Evolutionary conservation across 2,113 vertebrate species (phyloP).

Genomic region (Butorides virescens): DNA sequence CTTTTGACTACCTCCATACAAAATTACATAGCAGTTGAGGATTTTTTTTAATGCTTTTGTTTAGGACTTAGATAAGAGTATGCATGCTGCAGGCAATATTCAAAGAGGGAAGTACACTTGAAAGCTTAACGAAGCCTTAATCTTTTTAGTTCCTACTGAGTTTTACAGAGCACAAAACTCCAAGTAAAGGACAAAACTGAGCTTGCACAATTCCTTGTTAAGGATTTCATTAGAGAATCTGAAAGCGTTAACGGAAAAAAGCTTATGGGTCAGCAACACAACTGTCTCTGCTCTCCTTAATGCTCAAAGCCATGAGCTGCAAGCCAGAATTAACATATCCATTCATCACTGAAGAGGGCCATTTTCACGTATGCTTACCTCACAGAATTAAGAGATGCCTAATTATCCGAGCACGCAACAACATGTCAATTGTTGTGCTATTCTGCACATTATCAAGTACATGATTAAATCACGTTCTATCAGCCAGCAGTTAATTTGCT

Average conservation of each 20-base stretch:
- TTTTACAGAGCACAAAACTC: not conserved
- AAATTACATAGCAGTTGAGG: not conserved
- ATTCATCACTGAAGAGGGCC: not conserved
- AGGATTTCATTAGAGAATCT: not conserved
- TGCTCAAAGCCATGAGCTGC: not conserved
- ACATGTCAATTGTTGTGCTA: not conserved
- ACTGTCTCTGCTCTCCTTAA: not conserved
- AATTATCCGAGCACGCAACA: not conserved
- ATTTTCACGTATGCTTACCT: rapidly evolving
- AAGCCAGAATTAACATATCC: not conserved
- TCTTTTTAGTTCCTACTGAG: not conserved
- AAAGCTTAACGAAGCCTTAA: not conserved
- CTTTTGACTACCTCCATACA: not conserved
- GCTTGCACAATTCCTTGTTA: not conserved
- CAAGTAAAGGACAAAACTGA: not conserved
- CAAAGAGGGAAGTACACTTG: not conserved
- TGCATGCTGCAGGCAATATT: not conserved
- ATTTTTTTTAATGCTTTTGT: not conserved
- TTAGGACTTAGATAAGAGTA: not conserved
- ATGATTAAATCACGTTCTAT: not conserved
- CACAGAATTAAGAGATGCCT: not conserved
- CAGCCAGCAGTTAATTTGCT: not conserved
- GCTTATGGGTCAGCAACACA: not conserved
- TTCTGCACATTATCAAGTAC: not conserved
- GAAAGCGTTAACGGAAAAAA: not conserved